These are phyloP conservation scores for Caiman crocodilus DNA, from an alignment of 2,797 vertebrate genomes.

Conservation along the genomic window DNA sequence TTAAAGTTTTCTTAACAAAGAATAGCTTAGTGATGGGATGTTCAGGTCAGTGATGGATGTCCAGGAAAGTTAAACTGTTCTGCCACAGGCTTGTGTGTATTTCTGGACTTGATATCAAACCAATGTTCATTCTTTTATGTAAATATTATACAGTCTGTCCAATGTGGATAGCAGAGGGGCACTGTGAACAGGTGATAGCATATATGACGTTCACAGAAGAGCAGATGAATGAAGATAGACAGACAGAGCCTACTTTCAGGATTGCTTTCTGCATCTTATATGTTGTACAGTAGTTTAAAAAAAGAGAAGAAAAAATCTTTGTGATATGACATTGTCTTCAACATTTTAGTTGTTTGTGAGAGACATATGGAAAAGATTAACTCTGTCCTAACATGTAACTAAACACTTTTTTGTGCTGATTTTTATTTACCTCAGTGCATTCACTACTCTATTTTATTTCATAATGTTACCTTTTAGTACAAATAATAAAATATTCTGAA, in stretches of 20 bases:
- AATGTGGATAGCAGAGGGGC: no score
- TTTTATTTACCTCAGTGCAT: accelerated
- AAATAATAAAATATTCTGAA: neutral
- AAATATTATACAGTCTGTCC: no score
- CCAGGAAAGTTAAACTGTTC: no score
- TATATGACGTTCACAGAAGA: no score
- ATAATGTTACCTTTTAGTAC: neutral
- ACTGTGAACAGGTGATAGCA: no score
- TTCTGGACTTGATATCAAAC: no score
- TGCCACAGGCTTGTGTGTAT: no score
- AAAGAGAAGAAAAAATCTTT: neutral
- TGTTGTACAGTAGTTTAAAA: neutral
- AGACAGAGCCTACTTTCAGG: neutral
- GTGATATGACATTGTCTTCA: neutral
- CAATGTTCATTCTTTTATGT: no score
- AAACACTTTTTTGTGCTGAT: neutral
- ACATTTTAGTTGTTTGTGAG: neutral
- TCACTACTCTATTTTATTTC: neutral
- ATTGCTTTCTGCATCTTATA: neutral
- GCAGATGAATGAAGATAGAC: neutral
- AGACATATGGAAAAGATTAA: neutral
- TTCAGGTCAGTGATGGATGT: no score
- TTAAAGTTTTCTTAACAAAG: no score
- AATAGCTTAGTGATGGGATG: no score
- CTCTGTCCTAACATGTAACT: neutral